Evolutionary conservation across 2,797 vertebrate genomes (phyloP).

Genomic region (Perodicticus potto): DNA sequence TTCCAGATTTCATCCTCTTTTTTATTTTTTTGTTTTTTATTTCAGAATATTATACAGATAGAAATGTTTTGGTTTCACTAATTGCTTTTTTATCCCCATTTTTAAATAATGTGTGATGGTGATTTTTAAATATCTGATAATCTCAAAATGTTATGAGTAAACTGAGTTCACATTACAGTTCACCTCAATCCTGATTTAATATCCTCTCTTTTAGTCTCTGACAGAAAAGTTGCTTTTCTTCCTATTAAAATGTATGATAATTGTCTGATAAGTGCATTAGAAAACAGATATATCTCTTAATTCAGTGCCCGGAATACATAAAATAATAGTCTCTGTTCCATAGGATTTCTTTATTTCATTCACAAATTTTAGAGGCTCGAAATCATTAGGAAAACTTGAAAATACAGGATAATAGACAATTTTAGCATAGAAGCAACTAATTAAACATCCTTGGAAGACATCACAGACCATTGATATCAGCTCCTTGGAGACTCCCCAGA

Average conservation of each 20-base stretch:
- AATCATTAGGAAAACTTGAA: background rate
- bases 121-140: background rate
- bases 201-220: background rate
- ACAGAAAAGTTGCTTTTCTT: background rate
- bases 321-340: background rate
- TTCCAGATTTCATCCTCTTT: background rate
- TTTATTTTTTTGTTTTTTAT: too few relatives aligned
- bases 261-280: background rate
- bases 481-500: constrained; percentile 2
- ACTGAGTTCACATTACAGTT: background rate
- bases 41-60: too few relatives aligned
- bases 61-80: too few relatives aligned
- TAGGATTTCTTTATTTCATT: background rate
- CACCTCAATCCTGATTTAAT: background rate
- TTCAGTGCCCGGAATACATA: background rate
- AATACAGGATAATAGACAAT: background rate
- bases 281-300: background rate
- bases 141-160: constrained; percentile 31
- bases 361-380: background rate
- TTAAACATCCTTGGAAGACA: constrained; percentile 6
- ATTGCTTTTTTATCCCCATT: background rate
- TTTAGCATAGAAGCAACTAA: constrained; percentile 24
- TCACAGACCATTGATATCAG: constrained; percentile 2
- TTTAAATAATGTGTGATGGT: background rate
- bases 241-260: background rate